phyloP scores from a whole-genome alignment of 2,888 invertebrate species.

The Parnassius smintheus region DNA sequence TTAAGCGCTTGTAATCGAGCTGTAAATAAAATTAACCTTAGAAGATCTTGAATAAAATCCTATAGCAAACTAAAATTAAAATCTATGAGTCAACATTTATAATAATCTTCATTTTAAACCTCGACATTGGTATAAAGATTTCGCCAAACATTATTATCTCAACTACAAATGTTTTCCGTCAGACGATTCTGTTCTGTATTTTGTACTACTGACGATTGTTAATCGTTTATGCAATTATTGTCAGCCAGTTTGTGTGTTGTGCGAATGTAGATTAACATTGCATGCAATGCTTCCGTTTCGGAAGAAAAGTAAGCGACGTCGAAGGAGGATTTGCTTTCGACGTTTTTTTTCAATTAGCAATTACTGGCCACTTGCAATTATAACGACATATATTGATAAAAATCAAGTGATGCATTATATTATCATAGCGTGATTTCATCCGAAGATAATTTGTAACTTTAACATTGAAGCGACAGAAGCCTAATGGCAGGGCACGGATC shows the following conservation, averaged over 20 bases:
- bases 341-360: neutral
- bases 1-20: too few relatives aligned
- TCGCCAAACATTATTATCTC: neutral
- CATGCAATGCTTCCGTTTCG: slow-evolving; percentile 15
- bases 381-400: too few relatives aligned
- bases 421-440: too few relatives aligned
- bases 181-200: slow-evolving; percentile 1
- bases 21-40: too few relatives aligned
- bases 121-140: slow-evolving; percentile 19
- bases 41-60: too few relatives aligned
- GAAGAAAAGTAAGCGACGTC: slow-evolving; percentile 13
- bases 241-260: slow-evolving; percentile 2
- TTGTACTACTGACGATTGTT: accelerated
- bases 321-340: slow-evolving; percentile 9
- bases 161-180: neutral
- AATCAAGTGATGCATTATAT: too few relatives aligned
- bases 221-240: neutral
- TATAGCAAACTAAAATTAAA: too few relatives aligned
- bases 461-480: too few relatives aligned
- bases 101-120: slow-evolving; percentile 2
- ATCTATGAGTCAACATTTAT: too few relatives aligned
- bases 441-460: too few relatives aligned
- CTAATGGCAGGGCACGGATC: too few relatives aligned
- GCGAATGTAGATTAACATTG: slow-evolving; percentile 15
- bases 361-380: too few relatives aligned